Percentiles rank a stretch among this genome's conserved stretches.
Evolutionary conservation across 2,113 vertebrate genomes (phyloP).

Genomic region (Pseudonaja textilis): DNA sequence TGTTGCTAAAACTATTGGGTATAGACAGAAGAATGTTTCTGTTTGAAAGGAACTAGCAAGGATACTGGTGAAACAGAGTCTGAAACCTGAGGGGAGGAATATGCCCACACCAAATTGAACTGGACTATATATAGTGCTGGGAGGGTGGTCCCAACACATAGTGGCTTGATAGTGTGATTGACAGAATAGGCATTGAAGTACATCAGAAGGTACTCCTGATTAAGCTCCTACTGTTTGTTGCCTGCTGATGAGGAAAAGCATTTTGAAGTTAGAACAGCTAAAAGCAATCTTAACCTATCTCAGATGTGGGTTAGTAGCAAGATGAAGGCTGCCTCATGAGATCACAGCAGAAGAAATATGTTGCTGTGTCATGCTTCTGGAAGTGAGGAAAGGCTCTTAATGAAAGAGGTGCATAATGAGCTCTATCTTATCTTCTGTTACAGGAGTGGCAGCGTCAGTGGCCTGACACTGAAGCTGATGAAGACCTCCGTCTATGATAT

Average conservation of each 20-base stretch:
- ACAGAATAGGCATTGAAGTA: neutral
- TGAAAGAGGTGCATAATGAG: neutral
- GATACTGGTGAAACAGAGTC: neutral
- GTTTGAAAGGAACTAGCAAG: neutral
- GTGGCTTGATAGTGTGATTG: neutral
- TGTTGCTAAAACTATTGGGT: neutral
- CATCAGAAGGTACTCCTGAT: neutral
- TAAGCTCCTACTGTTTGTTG: neutral
- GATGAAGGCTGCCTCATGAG: neutral
- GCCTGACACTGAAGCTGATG: conserved; percentile 94
- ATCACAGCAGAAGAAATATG: neutral
- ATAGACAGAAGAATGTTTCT: neutral
- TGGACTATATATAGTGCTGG: neutral
- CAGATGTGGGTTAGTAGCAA: neutral
- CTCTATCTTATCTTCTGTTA: conserved; percentile 15
- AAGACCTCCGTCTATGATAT: conserved; percentile 91
- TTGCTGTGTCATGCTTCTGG: neutral
- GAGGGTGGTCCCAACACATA: neutral
- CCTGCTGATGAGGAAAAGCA: neutral
- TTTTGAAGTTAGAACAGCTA: neutral
- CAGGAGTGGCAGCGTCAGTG: conserved; percentile 96
- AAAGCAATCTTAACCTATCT: neutral
- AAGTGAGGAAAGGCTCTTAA: neutral
- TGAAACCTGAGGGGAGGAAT: neutral
- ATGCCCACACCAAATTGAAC: neutral